Evolutionary conservation across 1,140 invertebrate genomes (phyloP).

Genomic region (Neoseiulus cucumeris): DNA sequence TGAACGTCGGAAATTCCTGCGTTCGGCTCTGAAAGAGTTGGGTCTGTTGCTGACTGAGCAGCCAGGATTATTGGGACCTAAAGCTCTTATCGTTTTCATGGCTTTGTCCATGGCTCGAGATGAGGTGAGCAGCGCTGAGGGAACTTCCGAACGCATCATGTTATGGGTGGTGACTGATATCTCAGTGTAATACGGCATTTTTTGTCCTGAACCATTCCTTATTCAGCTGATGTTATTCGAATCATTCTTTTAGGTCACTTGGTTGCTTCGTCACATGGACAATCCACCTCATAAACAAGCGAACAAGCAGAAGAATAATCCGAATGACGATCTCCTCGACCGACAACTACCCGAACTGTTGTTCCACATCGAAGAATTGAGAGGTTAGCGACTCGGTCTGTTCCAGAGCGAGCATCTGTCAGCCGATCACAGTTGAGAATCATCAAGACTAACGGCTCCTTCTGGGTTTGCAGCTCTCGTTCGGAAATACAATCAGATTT

Average conservation of each 20-base stretch:
- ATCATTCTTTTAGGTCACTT: constrained; percentile 56
- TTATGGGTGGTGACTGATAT: too few relatives aligned
- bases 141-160: neutral
- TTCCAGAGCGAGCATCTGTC: neutral
- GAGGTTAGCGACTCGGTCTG: constrained; percentile 29
- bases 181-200: too few relatives aligned
- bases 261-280: constrained; percentile 86
- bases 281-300: constrained; percentile 63
- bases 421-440: neutral
- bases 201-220: too few relatives aligned
- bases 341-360: constrained; percentile 86
- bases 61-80: constrained; percentile 85
- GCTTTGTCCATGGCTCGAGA: neutral
- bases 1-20: constrained; percentile 84
- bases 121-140: neutral
- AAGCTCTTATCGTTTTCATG: constrained; percentile 30
- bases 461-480: constrained; percentile 46
- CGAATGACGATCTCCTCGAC: constrained; percentile 70
- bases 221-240: too few relatives aligned
- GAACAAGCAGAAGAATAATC: constrained; percentile 47
- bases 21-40: constrained; percentile 84
- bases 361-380: constrained; percentile 92
- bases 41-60: constrained; percentile 90
- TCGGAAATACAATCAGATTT: constrained; percentile 83
- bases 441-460: neutral